Conservation (phyloP, 2,888 invertebrate species). For the Rapana venosa region DNA sequence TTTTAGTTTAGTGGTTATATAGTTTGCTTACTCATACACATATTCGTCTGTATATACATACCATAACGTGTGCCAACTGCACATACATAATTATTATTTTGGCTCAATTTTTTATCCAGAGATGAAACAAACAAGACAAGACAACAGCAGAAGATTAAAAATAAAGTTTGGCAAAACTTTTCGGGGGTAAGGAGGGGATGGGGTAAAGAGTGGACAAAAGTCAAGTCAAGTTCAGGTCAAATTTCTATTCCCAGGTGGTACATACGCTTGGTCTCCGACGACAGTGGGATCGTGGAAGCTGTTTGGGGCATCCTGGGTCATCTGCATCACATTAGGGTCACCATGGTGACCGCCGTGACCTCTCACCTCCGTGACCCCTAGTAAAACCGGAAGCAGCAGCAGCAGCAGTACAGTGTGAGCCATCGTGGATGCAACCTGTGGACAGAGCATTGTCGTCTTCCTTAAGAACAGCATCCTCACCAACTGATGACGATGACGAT, state of each 20-base stretch:
- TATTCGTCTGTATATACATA: background rate
- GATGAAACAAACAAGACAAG: background rate
- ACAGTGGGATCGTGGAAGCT: slow-evolving; percentile 65
- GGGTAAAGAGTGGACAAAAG: background rate
- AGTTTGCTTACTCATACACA: too few species aligned
- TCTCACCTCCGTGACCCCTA: background rate
- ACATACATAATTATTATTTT: too few species aligned
- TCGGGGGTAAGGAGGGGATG: too few species aligned
- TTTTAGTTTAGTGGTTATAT: too few species aligned
- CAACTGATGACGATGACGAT: background rate
- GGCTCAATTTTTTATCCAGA: background rate
- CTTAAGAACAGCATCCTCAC: background rate
- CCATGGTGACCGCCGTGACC: slow-evolving; percentile 40
- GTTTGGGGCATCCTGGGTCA: slow-evolving; percentile 48
- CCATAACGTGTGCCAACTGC: background rate
- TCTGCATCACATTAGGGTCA: slow-evolving; percentile 20
- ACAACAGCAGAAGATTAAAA: background rate
- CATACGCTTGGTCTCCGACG: slow-evolving; percentile 65
- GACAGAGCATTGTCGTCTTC: background rate
- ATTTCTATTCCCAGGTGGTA: background rate
- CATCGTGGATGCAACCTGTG: background rate
- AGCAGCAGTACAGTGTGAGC: background rate
- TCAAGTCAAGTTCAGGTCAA: background rate
- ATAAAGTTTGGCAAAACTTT: background rate
- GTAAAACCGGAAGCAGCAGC: background rate